Conservation (phyloP, 2,113 vertebrate genomes). For the Fulmarus glacialis region DNA sequence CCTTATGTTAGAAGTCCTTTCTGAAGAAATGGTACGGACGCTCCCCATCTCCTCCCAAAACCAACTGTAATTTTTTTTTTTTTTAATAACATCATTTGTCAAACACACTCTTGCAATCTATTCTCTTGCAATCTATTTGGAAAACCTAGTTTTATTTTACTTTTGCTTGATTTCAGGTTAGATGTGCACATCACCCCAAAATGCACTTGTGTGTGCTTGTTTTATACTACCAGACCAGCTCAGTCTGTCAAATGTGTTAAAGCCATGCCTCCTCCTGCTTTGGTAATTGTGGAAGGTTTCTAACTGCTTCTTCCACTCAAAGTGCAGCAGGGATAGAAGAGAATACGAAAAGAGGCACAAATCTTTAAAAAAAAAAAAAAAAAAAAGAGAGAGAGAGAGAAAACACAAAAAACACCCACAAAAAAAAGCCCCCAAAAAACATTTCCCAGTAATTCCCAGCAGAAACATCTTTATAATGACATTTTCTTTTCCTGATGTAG, state of each 20-base stretch:
- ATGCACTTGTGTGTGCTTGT: not conserved
- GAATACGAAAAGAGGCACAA: not conserved
- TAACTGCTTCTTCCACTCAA: not conserved
- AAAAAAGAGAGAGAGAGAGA: too few relatives aligned
- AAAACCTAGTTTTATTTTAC: not conserved
- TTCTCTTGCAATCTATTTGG: not conserved
- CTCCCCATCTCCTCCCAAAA: not conserved
- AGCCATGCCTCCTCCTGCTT: not conserved
- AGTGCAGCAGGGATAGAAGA: not conserved
- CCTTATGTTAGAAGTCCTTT: not conserved
- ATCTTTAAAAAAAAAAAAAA: not conserved
- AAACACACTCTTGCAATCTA: not conserved
- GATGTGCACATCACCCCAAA: not conserved
- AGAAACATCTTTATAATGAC: not conserved
- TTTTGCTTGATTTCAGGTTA: not conserved
- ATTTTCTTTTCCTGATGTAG: not conserved
- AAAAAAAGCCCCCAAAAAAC: not conserved
- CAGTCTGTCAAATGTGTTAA: not conserved
- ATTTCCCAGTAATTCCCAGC: not conserved
- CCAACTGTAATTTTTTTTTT: not conserved
- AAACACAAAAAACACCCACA: too few relatives aligned
- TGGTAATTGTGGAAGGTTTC: not conserved
- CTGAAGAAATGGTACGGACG: fast-evolving
- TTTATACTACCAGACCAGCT: not conserved
- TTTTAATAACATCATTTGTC: not conserved